A percentile compares a stretch with the other conserved stretches of the same genome.
phyloP scores from a whole-genome alignment of 2,797 vertebrate genomes.

The Manis pentadactyla region DNA sequence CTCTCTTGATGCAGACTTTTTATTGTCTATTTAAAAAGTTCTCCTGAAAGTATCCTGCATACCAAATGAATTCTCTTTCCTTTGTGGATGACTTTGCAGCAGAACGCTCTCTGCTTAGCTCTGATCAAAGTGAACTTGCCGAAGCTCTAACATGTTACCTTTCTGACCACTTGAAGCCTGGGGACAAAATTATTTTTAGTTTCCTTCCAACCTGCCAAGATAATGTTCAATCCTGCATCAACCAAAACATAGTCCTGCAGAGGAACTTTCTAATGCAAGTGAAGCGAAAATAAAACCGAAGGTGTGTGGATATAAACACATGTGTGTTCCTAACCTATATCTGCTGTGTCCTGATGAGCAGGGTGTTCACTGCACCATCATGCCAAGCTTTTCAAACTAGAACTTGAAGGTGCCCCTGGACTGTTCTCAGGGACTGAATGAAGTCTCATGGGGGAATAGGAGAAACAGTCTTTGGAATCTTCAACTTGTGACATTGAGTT shows the following conservation, averaged over 20 bases:
- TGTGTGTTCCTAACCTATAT: background rate
- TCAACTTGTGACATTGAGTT: background rate
- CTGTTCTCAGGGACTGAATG: background rate
- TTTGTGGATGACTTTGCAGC: background rate
- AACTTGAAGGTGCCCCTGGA: background rate
- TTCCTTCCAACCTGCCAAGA: conserved; percentile 16
- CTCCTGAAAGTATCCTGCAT: background rate
- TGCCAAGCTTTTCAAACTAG: background rate
- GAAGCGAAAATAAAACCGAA: background rate
- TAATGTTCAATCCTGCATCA: background rate
- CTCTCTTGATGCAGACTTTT: background rate
- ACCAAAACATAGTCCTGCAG: background rate
- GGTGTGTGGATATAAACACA: background rate
- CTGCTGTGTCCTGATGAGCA: background rate
- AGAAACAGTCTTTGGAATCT: background rate
- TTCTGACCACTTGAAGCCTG: conserved; percentile 21
- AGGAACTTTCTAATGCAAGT: background rate
- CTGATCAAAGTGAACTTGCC: background rate
- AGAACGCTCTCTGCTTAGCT: background rate
- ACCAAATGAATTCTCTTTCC: background rate
- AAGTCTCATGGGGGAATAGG: background rate
- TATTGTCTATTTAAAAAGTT: background rate
- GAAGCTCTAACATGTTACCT: background rate
- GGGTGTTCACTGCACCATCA: no score
- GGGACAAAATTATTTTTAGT: conserved; percentile 65